phyloP scores from a whole-genome alignment of 2,888 invertebrate genomes.

The Caenorhabditis angaria region DNA sequence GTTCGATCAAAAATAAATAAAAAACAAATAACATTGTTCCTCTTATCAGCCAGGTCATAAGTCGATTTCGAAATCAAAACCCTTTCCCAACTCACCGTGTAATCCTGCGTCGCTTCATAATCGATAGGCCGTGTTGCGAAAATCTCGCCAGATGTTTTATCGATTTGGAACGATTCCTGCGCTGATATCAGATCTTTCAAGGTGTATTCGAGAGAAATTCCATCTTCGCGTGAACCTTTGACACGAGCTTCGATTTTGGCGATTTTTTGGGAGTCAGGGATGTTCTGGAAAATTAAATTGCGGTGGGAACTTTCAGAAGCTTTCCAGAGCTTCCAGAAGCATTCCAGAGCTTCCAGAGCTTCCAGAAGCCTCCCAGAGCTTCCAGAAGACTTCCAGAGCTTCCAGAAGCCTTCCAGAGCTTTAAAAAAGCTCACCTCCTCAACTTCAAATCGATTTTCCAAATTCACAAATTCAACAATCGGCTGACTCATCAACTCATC shows the following conservation, averaged over 20 bases:
- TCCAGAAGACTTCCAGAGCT: too few species aligned
- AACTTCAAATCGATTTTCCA: conserved; percentile 9
- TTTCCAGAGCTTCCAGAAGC: too few species aligned
- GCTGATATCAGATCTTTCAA: conserved; percentile 35
- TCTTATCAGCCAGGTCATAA: too few species aligned
- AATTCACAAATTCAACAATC: conserved; percentile 18
- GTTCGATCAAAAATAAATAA: conserved; percentile 5
- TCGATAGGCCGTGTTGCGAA: conserved; percentile 46
- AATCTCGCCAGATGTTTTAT: conserved; percentile 57
- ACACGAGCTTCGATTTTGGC: conserved; percentile 18
- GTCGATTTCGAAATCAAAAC: too few species aligned
- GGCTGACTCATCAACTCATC: conserved; percentile 23
- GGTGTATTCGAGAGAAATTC: conserved; percentile 12
- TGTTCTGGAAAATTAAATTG: conserved; percentile 13
- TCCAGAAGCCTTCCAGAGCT: too few species aligned
- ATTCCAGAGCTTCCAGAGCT: too few species aligned
- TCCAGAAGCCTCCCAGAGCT: too few species aligned
- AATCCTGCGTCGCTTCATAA: conserved; percentile 47
- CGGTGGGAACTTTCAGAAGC: not conserved
- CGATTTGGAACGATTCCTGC: conserved; percentile 49
- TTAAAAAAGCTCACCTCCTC: conserved; percentile 31
- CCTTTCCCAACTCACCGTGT: conserved; percentile 55
- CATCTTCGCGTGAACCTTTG: conserved; percentile 17
- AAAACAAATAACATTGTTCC: too few species aligned
- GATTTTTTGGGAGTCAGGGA: conserved; percentile 27